Evolutionary conservation across 2,888 invertebrate genomes (phyloP), one percentile per base, ranked within the genome.

Genomic region (Yponomeuta cagnagella): DNA sequence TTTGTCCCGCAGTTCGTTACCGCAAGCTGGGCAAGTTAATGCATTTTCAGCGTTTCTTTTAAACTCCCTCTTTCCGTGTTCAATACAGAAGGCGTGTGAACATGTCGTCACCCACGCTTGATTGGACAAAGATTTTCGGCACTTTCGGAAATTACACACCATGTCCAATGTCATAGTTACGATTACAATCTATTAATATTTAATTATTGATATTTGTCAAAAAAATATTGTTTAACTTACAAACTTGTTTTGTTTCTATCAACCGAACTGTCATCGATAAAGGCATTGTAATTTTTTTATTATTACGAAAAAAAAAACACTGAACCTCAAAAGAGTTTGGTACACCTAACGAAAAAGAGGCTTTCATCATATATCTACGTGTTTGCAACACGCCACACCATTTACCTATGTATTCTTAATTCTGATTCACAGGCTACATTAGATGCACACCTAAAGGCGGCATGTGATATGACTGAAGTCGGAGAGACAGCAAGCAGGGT

Each of bases 401-500:
- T 37, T 37, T 4, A 37, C 37, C 2, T 23, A 23, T 23, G 23
- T 23, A 33, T 33, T 33, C 3, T 43, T 43, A 5, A 5, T 43
- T 43, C 6, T 43, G 43, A 43, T 78, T 84, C 86, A 70, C 80
- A 95, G 95, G 93, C 93, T 71, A 95, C 94, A 82, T 95, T 97
- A 87, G 97, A 97, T 86, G 93, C 93, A 70, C 96, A 97, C 88
- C 88, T 97, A 78, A 96, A 96, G 90, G 93, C 93, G 70, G 94
- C 96, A 68, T 94, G 95, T 73, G 96, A 96, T 76, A 96, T 97
- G 96, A 96, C 95, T 2, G 98, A 98, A 86, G 94, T 97, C 72
- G 98, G 98, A 6, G 98, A 98, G 84, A 96, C 96, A n/a, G 95
- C 96, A 63, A 92, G 92, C 69, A 94, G 96, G 77, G 96, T 97